Conservation (phyloP, 2,797 vertebrate species). For the Austrolebias charrua region DNA sequence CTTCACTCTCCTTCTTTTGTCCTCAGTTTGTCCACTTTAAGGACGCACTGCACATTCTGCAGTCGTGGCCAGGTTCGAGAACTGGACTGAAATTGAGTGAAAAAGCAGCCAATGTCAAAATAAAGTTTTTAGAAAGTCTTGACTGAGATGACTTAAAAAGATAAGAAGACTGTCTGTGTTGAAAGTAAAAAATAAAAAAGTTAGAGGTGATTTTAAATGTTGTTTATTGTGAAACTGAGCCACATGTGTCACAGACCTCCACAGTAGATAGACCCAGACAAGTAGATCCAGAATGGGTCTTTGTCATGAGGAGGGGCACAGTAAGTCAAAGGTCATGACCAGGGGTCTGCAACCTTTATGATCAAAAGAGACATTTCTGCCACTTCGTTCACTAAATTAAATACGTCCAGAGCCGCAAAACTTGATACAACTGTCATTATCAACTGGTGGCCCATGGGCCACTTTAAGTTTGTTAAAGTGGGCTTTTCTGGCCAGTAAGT, state of each 20-base stretch:
- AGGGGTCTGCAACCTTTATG: too few species aligned
- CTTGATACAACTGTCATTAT: too few species aligned
- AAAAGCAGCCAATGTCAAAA: background rate
- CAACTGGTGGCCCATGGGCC: too few species aligned
- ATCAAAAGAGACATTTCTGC: too few species aligned
- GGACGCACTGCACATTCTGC: too few species aligned
- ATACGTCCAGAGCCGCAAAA: too few species aligned
- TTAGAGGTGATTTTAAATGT: background rate
- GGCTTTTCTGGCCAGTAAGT: too few species aligned
- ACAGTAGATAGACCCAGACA: slow-evolving; percentile 52
- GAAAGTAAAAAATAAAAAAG: background rate
- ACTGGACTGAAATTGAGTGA: background rate
- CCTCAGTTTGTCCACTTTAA: background rate
- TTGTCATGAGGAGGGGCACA: slow-evolving; percentile 62
- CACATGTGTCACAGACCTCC: slow-evolving; percentile 18
- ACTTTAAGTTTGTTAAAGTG: too few species aligned
- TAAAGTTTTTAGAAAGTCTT: too few species aligned
- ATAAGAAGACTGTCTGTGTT: too few species aligned
- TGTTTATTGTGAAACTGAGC: background rate
- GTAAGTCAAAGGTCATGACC: slow-evolving; percentile 68
- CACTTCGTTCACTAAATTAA: too few species aligned
- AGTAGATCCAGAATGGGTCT: slow-evolving; percentile 67
- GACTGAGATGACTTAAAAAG: too few species aligned
- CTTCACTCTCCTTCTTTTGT: background rate
- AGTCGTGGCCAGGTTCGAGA: background rate